Evolutionary conservation across 2,797 vertebrate species (phyloP).

Genomic region (Sparidentex hasta): DNA sequence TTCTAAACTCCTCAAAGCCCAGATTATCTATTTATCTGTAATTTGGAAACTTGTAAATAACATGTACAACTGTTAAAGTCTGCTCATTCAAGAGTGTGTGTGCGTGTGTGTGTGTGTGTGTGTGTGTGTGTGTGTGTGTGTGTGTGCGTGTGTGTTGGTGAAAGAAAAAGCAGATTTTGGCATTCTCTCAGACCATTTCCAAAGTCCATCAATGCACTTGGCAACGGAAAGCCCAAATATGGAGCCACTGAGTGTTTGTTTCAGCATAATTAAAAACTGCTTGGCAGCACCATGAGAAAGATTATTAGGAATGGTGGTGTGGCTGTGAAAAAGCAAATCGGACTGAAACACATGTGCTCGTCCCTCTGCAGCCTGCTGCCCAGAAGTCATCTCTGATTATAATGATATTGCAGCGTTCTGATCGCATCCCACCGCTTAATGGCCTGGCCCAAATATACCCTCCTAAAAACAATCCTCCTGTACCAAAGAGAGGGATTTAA

Average conservation of each 20-base stretch:
- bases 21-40: slow-evolving; percentile 47
- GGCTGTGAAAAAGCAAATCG: slow-evolving; percentile 61
- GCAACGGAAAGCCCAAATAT: slow-evolving; percentile 66
- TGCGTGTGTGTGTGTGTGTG: not conserved
- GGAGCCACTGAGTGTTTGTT: slow-evolving; percentile 67
- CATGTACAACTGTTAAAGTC: slow-evolving; percentile 6
- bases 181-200: slow-evolving; percentile 63
- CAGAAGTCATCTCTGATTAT: slow-evolving; percentile 58
- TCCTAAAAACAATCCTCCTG: slow-evolving; percentile 55
- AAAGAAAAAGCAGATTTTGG: slow-evolving; percentile 55
- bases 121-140: not conserved
- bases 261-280: slow-evolving; percentile 78
- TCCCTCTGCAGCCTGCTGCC: slow-evolving; percentile 45
- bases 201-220: slow-evolving; percentile 66
- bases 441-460: slow-evolving; percentile 46
- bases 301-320: slow-evolving; percentile 71
- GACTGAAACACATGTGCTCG: slow-evolving; percentile 56
- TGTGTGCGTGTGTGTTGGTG: slow-evolving; percentile 13
- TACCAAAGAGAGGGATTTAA: slow-evolving; percentile 57
- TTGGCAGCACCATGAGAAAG: slow-evolving; percentile 63
- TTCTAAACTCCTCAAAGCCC: slow-evolving; percentile 28
- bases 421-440: slow-evolving; percentile 58
- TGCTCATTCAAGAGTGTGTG: not conserved
- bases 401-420: slow-evolving; percentile 49
- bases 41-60: slow-evolving; percentile 32